These are phyloP conservation scores for Aldabrachelys gigantea DNA, from an alignment of 2,113 vertebrate genomes.

Conservation along the genomic window DNA sequence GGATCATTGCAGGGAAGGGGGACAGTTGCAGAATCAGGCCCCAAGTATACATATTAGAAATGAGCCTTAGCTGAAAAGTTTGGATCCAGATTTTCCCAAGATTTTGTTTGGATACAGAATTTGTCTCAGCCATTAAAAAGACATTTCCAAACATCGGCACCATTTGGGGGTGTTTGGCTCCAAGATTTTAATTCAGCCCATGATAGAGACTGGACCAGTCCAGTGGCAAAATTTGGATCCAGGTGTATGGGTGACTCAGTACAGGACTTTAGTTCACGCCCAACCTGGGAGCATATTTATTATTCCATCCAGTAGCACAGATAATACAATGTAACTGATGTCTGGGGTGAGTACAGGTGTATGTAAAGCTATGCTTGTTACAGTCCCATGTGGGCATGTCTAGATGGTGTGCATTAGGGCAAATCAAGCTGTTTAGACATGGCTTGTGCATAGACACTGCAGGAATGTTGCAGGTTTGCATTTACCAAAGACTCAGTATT, in stretches of 20 bases:
- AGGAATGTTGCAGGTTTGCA: neutral
- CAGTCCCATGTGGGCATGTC: neutral
- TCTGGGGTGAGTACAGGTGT: neutral
- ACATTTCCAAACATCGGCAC: neutral
- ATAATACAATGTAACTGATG: neutral
- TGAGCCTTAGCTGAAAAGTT: neutral
- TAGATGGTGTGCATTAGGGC: neutral
- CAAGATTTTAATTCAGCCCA: neutral
- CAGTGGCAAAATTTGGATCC: neutral
- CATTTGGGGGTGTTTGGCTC: neutral
- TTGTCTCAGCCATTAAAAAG: neutral
- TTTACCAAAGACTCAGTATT: neutral
- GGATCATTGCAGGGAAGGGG: neutral
- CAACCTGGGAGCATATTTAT: neutral
- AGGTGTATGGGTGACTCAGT: neutral
- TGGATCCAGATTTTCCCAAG: neutral
- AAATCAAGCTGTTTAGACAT: neutral
- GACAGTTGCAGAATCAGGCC: neutral
- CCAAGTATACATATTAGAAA: neutral
- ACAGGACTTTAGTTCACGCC: neutral
- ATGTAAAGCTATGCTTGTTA: neutral
- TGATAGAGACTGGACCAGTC: neutral
- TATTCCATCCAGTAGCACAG: neutral
- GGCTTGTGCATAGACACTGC: neutral
- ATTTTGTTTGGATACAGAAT: neutral